A percentile compares a stretch with the other conserved stretches of the same genome.
Conservation (phyloP, 2,113 vertebrate species). For the Elephantulus edwardii region DNA sequence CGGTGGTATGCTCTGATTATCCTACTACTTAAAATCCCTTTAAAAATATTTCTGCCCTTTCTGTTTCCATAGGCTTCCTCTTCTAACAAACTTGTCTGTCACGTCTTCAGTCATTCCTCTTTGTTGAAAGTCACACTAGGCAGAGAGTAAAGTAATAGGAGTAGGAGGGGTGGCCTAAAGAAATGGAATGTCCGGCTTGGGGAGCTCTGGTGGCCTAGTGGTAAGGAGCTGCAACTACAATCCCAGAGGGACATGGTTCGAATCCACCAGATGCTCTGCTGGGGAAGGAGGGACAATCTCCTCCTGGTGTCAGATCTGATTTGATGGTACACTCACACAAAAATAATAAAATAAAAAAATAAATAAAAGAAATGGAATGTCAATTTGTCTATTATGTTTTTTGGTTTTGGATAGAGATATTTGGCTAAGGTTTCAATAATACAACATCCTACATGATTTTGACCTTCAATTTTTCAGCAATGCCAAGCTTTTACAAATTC, state of each 20-base stretch:
- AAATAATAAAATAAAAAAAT: too few relatives aligned
- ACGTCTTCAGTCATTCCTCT: background rate
- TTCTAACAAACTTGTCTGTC: background rate
- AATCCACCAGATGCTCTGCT: too few relatives aligned
- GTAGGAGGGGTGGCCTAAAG: background rate
- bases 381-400: background rate
- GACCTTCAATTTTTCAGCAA: background rate
- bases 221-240: too few relatives aligned
- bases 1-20: background rate
- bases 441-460: background rate
- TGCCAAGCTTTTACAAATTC: background rate
- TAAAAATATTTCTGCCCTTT: background rate
- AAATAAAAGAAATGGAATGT: too few relatives aligned
- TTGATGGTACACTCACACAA: too few relatives aligned
- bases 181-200: background rate
- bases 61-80: background rate
- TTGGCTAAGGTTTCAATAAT: background rate
- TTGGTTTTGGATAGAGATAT: background rate
- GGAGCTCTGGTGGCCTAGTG: too few relatives aligned
- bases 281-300: too few relatives aligned
- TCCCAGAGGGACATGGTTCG: too few relatives aligned
- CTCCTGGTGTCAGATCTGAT: too few relatives aligned
- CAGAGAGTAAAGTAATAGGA: constrained; percentile 32
- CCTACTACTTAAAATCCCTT: background rate
- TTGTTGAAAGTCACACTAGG: background rate